Percentiles rank a stretch among this genome's conserved stretches.
These are phyloP conservation scores for Ptilonorhynchus violaceus DNA, from an alignment of 2,113 vertebrate genomes.

Conservation along the genomic window DNA sequence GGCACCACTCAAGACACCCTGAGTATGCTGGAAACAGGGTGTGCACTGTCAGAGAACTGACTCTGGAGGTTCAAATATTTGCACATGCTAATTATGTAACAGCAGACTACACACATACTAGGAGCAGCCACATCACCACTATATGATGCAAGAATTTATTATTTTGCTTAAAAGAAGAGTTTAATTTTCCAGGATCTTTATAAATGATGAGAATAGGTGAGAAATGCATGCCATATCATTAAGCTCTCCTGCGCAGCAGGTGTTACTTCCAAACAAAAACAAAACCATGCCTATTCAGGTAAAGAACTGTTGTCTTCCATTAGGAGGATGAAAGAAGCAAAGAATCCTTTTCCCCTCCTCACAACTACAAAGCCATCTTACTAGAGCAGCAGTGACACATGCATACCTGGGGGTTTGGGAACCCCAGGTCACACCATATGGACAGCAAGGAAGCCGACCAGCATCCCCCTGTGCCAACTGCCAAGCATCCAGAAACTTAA, in stretches of 20 bases:
- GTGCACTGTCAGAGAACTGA: background rate
- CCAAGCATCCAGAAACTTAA: background rate
- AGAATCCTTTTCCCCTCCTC: background rate
- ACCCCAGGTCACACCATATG: background rate
- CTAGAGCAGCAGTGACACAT: background rate
- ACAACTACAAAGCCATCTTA: background rate
- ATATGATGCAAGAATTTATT: background rate
- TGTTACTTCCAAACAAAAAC: background rate
- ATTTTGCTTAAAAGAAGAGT: background rate
- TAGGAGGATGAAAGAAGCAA: background rate
- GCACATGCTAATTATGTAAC: background rate
- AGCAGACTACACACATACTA: background rate
- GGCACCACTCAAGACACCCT: background rate
- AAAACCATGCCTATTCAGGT: background rate
- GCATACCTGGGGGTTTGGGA: background rate
- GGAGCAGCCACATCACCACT: background rate
- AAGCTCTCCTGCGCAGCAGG: background rate
- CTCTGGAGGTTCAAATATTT: background rate
- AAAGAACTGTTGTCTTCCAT: background rate
- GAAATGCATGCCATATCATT: background rate
- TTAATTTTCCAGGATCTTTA: background rate
- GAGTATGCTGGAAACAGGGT: rapidly evolving
- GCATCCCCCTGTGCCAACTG: background rate
- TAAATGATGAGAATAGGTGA: background rate
- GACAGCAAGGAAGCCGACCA: background rate